phyloP scores from a whole-genome alignment of 1,140 invertebrate species.

The Drosophila melanica region DNA sequence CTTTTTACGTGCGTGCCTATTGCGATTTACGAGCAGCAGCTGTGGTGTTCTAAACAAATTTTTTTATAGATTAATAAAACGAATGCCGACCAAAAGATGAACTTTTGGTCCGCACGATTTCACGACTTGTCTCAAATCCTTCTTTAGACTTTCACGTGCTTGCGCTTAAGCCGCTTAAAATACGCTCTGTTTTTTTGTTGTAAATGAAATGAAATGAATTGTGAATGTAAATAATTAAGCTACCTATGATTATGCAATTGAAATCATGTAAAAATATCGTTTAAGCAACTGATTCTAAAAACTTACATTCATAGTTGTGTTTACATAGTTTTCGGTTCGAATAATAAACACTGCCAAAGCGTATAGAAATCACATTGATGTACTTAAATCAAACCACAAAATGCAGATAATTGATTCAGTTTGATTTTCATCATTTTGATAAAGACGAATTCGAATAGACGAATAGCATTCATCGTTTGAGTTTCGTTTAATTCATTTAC shows the following conservation, averaged over 20 bases:
- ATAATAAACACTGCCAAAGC: slow-evolving; percentile 80
- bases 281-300: slow-evolving; percentile 20
- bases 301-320: slow-evolving; percentile 5
- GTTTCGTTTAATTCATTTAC: slow-evolving; percentile 35
- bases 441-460: slow-evolving; percentile 23
- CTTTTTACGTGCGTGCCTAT: slow-evolving; percentile 67
- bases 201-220: slow-evolving; percentile 45
- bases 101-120: slow-evolving; percentile 36
- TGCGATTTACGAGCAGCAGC: slow-evolving; percentile 74
- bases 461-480: slow-evolving; percentile 48
- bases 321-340: slow-evolving; percentile 58
- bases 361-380: slow-evolving; percentile 77
- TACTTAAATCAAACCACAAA: slow-evolving; percentile 44
- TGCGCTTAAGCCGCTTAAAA: slow-evolving; percentile 52
- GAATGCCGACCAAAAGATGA: slow-evolving; percentile 42
- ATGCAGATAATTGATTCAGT: slow-evolving; percentile 20
- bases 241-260: slow-evolving; percentile 3
- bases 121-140: slow-evolving; percentile 17
- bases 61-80: slow-evolving; percentile 59
- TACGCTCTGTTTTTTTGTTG: slow-evolving; percentile 56
- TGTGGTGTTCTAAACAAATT: slow-evolving; percentile 74
- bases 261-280: slow-evolving; percentile 30
- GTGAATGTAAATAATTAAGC: slow-evolving; percentile 61
- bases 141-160: slow-evolving; percentile 45
- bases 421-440: slow-evolving; percentile 11